phyloP scores from a whole-genome alignment of 1,140 invertebrate genomes.

The Brachionus manjavacas region DNA sequence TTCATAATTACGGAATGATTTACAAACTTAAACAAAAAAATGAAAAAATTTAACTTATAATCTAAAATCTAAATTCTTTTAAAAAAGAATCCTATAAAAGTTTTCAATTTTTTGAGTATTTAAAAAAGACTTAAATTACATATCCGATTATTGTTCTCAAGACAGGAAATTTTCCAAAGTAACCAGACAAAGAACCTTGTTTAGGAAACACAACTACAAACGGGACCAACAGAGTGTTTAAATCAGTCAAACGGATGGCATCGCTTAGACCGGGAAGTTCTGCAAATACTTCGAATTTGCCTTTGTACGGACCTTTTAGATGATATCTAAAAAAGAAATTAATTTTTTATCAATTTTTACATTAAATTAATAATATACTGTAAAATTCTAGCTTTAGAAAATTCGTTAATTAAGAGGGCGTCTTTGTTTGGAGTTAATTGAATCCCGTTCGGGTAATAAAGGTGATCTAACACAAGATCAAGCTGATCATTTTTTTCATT shows the following conservation, averaged over 20 bases:
- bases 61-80: too few relatives aligned
- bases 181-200: neutral
- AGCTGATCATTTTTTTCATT: constrained; percentile 32
- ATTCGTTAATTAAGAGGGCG: constrained; percentile 17
- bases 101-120: too few relatives aligned
- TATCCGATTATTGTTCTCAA: constrained; percentile 24
- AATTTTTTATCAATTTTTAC: neutral
- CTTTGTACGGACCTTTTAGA: constrained; percentile 1
- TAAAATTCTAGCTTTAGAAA: constrained; percentile 8
- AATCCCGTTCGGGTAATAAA: constrained; percentile 25
- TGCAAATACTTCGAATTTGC: constrained; percentile 10
- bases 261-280: constrained; percentile 28
- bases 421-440: constrained; percentile 31
- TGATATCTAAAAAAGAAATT: neutral
- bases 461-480: neutral
- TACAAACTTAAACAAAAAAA: neutral
- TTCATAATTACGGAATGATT: constrained; percentile 18
- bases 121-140: neutral
- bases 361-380: neutral
- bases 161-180: constrained; percentile 18
- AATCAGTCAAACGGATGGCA: constrained; percentile 26
- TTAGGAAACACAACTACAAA: constrained; percentile 33
- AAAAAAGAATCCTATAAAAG: too few relatives aligned
- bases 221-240: constrained; percentile 8
- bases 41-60: too few relatives aligned